A percentile compares a stretch with the other conserved stretches of the same genome.
phyloP scores from a whole-genome alignment of 2,888 invertebrate species.

The Torymus tubicola region DNA sequence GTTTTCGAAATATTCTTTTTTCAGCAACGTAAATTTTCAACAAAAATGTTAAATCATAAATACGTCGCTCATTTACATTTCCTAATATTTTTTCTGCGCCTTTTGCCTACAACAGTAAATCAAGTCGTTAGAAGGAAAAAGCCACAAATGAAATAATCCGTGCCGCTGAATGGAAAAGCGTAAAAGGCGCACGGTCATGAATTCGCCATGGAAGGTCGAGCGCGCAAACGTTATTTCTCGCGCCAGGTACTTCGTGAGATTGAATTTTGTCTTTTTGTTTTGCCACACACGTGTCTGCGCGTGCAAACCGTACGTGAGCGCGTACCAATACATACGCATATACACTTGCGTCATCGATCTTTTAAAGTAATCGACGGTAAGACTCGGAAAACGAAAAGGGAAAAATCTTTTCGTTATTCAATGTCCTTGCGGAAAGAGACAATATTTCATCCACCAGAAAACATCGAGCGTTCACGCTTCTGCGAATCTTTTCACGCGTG shows the following conservation, averaged over 20 bases:
- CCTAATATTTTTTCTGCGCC: too few relatives aligned
- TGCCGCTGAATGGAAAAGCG: neutral
- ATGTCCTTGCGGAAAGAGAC: too few relatives aligned
- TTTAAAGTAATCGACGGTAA: slow-evolving; percentile 44
- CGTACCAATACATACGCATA: neutral
- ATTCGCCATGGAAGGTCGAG: slow-evolving; percentile 6
- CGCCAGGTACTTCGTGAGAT: slow-evolving; percentile 41
- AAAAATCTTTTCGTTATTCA: slow-evolving; percentile 7
- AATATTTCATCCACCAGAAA: neutral
- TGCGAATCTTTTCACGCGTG: slow-evolving; percentile 16
- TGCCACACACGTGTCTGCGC: neutral
- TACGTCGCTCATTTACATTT: too few relatives aligned
- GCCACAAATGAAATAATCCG: slow-evolving; percentile 14
- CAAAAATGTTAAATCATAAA: too few relatives aligned
- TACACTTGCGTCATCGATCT: slow-evolving; percentile 27
- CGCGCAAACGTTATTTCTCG: slow-evolving; percentile 8
- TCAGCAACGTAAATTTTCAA: too few relatives aligned
- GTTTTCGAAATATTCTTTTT: too few relatives aligned
- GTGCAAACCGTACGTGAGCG: neutral
- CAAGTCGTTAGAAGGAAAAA: neutral
- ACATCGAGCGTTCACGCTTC: slow-evolving; percentile 37
- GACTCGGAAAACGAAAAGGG: slow-evolving; percentile 11
- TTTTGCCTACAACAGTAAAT: neutral
- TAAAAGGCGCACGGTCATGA: neutral
- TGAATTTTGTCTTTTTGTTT: slow-evolving; percentile 45